These are phyloP conservation scores for Dicycla oo DNA, from an alignment of 2,888 invertebrate genomes.

Conservation along the genomic window DNA sequence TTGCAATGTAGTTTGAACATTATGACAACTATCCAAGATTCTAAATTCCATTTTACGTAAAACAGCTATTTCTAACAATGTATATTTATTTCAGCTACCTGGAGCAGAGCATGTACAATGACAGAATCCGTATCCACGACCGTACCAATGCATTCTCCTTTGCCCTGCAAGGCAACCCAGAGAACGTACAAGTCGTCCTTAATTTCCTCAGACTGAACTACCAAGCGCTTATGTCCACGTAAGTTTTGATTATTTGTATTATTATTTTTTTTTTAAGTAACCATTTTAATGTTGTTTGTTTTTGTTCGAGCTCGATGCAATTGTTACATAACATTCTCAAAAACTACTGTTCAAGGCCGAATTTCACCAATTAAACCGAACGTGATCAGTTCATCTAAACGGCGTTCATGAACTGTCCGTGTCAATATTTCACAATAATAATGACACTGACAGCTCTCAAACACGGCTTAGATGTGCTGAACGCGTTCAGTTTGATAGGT, in stretches of 20 bases:
- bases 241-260: conserved; percentile 55
- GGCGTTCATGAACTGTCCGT: neutral
- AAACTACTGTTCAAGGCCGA: neutral
- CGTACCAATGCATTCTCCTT: conserved; percentile 84
- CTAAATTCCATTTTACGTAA: neutral
- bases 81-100: conserved; percentile 85
- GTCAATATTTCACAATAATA: neutral
- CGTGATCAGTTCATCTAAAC: neutral
- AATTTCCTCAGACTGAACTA: conserved; percentile 84
- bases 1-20: neutral
- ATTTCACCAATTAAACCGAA: neutral
- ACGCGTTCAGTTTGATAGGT: no score
- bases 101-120: conserved; percentile 81
- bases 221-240: conserved; percentile 74
- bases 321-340: neutral
- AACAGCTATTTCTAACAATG: neutral
- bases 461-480: neutral
- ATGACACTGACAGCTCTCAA: no score
- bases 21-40: neutral
- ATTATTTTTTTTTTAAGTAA: neutral
- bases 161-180: conserved; percentile 89
- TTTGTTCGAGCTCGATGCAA: neutral
- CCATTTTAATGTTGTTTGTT: neutral
- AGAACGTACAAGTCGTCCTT: conserved; percentile 89
- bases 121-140: conserved; percentile 87